phyloP scores from a whole-genome alignment of 2,797 vertebrate species.

The Balearica regulorum region DNA sequence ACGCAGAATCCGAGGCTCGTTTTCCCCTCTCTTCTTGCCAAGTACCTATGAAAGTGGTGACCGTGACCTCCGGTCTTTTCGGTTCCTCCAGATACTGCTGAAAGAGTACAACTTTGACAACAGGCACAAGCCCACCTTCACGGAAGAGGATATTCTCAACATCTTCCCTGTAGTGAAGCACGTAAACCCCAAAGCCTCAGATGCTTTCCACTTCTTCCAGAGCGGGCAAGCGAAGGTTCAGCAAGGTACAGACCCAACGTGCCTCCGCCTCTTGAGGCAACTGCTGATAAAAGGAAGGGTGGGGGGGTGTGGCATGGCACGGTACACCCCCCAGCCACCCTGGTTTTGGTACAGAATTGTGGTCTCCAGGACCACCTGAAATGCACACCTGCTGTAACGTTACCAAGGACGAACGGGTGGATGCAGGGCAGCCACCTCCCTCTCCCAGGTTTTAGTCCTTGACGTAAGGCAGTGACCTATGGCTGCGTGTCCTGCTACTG shows the following conservation, averaged over 20 bases:
- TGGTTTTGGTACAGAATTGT: accelerated
- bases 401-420: not conserved
- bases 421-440: not conserved
- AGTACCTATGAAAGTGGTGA: not conserved
- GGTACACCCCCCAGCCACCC: not conserved
- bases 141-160: slow-evolving; percentile 97
- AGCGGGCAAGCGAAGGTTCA: slow-evolving; percentile 99
- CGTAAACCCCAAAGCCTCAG: slow-evolving; percentile 96
- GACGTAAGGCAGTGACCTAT: not conserved
- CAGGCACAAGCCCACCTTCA: slow-evolving; percentile 96
- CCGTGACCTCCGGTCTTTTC: not conserved
- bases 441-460: not conserved
- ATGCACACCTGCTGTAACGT: not conserved
- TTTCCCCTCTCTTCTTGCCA: not conserved
- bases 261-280: not conserved
- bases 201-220: slow-evolving; percentile 99
- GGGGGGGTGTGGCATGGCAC: not conserved
- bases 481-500: not conserved
- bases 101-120: slow-evolving; percentile 98
- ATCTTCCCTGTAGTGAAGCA: slow-evolving; percentile 99
- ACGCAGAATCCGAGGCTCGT: not conserved
- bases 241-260: slow-evolving; percentile 79
- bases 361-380: not conserved
- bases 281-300: not conserved
- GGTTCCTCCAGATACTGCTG: slow-evolving; percentile 84